Evolutionary conservation across 2,113 vertebrate genomes (phyloP), one percentile per base, ranked within the genome.

Genomic region (Dipodomys spectabilis): DNA sequence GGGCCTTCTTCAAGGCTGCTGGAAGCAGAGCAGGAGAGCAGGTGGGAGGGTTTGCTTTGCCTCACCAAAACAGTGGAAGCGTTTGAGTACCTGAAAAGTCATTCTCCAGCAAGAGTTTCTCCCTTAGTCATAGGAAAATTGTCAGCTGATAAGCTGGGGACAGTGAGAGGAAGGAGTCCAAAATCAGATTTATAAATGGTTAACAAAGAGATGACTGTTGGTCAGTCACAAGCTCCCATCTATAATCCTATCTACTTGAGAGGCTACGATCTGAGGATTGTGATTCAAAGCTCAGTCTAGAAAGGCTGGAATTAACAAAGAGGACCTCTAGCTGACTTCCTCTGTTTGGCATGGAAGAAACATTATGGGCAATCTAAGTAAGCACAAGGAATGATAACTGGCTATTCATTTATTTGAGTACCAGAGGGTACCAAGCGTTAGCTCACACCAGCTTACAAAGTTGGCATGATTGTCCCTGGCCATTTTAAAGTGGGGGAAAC

Each of bases 91-190:
- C 39, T 64, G 62, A 67, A 75, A 83, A 81, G 71, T 27, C 32
- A 45, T 68, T 86, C n/a, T 20, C 19, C 35, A 74, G 60, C n/a
- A 84, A 95, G 62, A 91, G 74, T 81, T 49, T 84, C 69, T 90
- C 20, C 83, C 57, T 94, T 22, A 53, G 72, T 20, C 6, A 86
- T 82, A 64, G 88, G 44, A 93, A 90, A 92, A 87, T 90, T 39
- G 39, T 49, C 32, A 30, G 20, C 27, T 44, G 53, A 13, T 86
- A 83, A 71, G 12, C 20, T 74, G 18, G 30, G 25, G 5, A 9
- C 19, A 16, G 13, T 45, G 74, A 44, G 12, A 49, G 49, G 91
- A 72, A 23, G 67, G 57, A 86, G 62, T 84, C 71, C 75, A 74
- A 90, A 75, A 75, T 79, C 71, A 80, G 44, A 88, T 90, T 57